Conservation (phyloP, 1,140 invertebrate genomes). For the Coptotermes formosanus region DNA sequence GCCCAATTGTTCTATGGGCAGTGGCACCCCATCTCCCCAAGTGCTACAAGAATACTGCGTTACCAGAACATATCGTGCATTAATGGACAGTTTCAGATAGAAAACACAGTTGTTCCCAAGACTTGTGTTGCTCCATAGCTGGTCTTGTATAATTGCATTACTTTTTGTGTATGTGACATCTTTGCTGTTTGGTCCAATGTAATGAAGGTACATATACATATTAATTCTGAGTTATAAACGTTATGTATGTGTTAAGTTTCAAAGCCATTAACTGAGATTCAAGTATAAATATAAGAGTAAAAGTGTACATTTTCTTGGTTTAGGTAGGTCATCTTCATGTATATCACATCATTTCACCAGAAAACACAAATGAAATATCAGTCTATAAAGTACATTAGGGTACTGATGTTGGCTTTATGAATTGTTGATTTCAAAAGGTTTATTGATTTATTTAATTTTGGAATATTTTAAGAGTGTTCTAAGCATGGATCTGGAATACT, state of each 20-base stretch:
- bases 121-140: neutral
- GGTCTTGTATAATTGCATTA: neutral
- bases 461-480: neutral
- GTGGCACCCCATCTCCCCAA: neutral
- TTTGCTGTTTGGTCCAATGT: neutral
- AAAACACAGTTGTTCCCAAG: neutral
- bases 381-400: neutral
- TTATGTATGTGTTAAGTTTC: neutral
- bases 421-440: neutral
- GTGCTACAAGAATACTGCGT: neutral
- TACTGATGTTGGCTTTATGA: neutral
- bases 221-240: neutral
- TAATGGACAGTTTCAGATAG: neutral
- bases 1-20: neutral
- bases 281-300: neutral
- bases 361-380: neutral
- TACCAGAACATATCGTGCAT: neutral
- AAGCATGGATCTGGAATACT: neutral
- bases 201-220: conserved; percentile 8
- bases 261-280: neutral
- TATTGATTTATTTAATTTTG: neutral
- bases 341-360: neutral
- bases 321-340: neutral
- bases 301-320: neutral
- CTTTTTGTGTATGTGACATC: neutral